phyloP scores from a whole-genome alignment of 92 coral and sea anemone species.

The Hydrozoanthus gracilis region DNA sequence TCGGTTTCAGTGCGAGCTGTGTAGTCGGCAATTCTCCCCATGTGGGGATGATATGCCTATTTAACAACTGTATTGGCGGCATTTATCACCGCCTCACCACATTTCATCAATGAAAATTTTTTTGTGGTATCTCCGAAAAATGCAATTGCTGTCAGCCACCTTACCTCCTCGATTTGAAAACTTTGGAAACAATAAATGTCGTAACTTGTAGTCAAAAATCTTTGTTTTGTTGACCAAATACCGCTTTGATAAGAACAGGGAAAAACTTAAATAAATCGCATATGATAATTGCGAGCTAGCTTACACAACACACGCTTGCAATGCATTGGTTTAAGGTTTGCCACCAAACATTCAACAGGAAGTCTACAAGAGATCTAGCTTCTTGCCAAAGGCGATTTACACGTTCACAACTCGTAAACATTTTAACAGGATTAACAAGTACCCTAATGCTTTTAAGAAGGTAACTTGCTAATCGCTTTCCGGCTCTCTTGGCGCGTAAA shows the following conservation, averaged over 20 bases:
- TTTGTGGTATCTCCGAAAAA: background rate
- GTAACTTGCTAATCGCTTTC: background rate
- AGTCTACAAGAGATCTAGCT: background rate
- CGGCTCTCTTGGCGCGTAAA: background rate
- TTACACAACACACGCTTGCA: background rate
- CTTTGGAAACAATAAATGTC: background rate
- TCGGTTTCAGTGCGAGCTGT: background rate
- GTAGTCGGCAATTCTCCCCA: background rate
- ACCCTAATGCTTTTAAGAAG: slow-evolving; percentile 8
- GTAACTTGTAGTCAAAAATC: no score
- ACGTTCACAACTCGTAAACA: slow-evolving; percentile 31
- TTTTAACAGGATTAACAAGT: slow-evolving; percentile 22
- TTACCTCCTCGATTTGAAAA: background rate
- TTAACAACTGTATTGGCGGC: background rate
- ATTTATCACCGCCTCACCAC: background rate
- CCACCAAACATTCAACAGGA: background rate
- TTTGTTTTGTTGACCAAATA: no score
- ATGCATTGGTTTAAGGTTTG: background rate
- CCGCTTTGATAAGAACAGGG: no score
- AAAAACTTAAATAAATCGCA: background rate
- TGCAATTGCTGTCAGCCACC: background rate
- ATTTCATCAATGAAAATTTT: background rate
- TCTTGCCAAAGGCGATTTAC: slow-evolving; percentile 19
- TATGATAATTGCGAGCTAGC: background rate
- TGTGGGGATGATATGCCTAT: background rate